Conservation (phyloP, 2,797 vertebrate genomes). For the Coranthus polyacanthus region DNA sequence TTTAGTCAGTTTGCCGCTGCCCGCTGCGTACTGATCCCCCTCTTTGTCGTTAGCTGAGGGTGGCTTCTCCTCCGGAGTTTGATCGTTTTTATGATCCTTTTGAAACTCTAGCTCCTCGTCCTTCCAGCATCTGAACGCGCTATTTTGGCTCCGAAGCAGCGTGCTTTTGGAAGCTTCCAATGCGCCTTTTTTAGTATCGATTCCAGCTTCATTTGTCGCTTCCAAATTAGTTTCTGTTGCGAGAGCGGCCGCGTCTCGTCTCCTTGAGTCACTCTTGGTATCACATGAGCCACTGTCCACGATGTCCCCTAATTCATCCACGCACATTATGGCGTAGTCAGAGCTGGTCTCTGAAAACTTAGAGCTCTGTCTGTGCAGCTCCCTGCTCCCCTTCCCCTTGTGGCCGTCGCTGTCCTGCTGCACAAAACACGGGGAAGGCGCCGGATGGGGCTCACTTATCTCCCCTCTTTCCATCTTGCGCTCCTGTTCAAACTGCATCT, state of each 20-base stretch:
- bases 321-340: slow-evolving; percentile 82
- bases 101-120: slow-evolving; percentile 89
- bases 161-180: slow-evolving; percentile 89
- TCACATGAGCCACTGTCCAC: slow-evolving; percentile 83
- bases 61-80: slow-evolving; percentile 73
- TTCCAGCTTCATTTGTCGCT: slow-evolving; percentile 79
- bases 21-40: slow-evolving; percentile 71
- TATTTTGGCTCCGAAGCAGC: slow-evolving; percentile 94
- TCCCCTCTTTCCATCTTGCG: slow-evolving; percentile 98
- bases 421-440: slow-evolving; percentile 51
- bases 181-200: slow-evolving; percentile 89
- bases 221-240: slow-evolving; percentile 76
- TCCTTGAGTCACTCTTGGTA: slow-evolving; percentile 81
- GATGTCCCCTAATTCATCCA: slow-evolving; percentile 86
- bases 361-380: slow-evolving; percentile 87
- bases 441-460: slow-evolving; percentile 83
- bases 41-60: slow-evolving; percentile 73
- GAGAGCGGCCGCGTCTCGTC: slow-evolving; percentile 52
- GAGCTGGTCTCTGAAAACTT: slow-evolving; percentile 88
- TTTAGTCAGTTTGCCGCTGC: slow-evolving; percentile 85
- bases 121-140: slow-evolving; percentile 96
- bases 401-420: slow-evolving; percentile 73
- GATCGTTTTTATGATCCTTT: slow-evolving; percentile 83
- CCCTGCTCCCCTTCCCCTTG: slow-evolving; percentile 69
- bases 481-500: slow-evolving; percentile 97